Evolutionary conservation across 2,888 invertebrate genomes (phyloP).

Genomic region (Rhimphoctona megacephalus): DNA sequence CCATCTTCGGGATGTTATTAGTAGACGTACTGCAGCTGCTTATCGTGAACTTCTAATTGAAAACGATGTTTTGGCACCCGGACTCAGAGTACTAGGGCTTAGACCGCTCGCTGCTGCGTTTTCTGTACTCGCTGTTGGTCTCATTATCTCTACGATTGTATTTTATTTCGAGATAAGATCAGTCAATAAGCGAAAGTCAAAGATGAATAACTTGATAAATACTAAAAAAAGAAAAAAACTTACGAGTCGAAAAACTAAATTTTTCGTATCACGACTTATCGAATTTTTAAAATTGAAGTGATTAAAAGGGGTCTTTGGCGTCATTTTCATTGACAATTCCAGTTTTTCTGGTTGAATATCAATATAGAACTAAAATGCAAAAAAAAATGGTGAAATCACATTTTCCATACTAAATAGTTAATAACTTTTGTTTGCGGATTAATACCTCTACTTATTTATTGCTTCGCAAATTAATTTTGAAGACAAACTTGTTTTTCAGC

Average conservation of each 20-base stretch:
- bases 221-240: background rate
- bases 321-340: no score
- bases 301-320: background rate
- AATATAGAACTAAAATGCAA: background rate
- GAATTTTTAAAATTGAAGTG: background rate
- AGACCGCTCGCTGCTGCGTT: slow-evolving; percentile 81
- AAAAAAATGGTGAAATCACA: background rate
- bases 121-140: slow-evolving; percentile 74
- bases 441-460: no score
- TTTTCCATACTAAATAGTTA: no score
- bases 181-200: background rate
- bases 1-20: slow-evolving; percentile 77
- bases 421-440: no score
- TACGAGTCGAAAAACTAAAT: background rate
- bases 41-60: slow-evolving; percentile 78
- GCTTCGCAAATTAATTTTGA: no score
- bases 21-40: slow-evolving; percentile 73
- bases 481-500: no score
- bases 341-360: no score
- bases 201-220: background rate
- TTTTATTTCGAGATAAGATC: slow-evolving; percentile 77
- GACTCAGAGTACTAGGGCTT: slow-evolving; percentile 72
- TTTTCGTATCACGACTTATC: background rate
- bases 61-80: slow-evolving; percentile 73
- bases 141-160: slow-evolving; percentile 72